These are phyloP conservation scores for Plectrocnemia conspersa DNA, from an alignment of 1,140 invertebrate species.

Conservation along the genomic window DNA sequence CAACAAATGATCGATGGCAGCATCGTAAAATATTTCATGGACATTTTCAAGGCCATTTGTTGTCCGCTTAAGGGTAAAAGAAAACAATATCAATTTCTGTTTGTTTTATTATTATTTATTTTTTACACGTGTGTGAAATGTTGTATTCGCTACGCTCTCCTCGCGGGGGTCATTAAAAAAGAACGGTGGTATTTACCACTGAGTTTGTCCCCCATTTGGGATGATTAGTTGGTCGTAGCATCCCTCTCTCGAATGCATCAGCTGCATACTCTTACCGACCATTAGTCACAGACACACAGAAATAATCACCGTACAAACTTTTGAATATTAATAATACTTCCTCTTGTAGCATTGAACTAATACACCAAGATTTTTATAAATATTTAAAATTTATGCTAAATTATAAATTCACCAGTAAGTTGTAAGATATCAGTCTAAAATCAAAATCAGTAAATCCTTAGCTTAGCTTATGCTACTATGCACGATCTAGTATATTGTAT, in stretches of 20 bases:
- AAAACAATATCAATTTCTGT: background rate
- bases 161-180: constrained; percentile 11
- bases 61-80: background rate
- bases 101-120: background rate
- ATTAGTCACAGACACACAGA: too few relatives aligned
- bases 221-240: constrained; percentile 18
- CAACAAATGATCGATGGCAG: constrained; percentile 8
- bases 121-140: background rate
- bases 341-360: too few relatives aligned
- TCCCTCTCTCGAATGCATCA: constrained; percentile 14
- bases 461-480: too few relatives aligned
- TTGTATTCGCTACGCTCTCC: constrained; percentile 1
- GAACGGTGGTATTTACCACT: background rate
- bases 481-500: too few relatives aligned
- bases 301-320: too few relatives aligned
- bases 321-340: too few relatives aligned
- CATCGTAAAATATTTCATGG: too few relatives aligned
- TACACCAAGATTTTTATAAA: too few relatives aligned
- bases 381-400: too few relatives aligned
- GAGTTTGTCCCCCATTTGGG: background rate
- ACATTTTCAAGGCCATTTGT: background rate
- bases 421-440: too few relatives aligned
- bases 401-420: too few relatives aligned
- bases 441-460: too few relatives aligned
- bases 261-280: constrained; percentile 10